Evolutionary conservation across 92 coral and sea anemone species (phyloP), one percentile per base, ranked within the genome.

Genomic region (Actinostola sp.): DNA sequence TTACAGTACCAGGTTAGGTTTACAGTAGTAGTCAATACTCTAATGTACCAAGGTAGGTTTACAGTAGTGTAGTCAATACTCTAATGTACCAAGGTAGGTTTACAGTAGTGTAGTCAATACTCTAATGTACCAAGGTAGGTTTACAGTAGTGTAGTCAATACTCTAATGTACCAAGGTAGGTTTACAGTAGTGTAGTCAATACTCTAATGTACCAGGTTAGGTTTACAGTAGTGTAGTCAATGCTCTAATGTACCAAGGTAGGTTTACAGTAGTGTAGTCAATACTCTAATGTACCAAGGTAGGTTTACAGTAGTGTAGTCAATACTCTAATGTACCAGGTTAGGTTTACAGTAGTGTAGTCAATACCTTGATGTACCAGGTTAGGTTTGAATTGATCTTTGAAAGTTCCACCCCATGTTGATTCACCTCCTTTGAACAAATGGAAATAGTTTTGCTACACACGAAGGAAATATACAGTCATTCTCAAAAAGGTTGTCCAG

Each of bases 351-450:
- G 26, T 56, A 12, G 2, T 52, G 19, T 0, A 15, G 57, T 48
- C 17, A 46, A 25, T 31, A 91, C 99, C 99, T 95, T 88, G 95
- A 61, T 95, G 99, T 2, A 86, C 72, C 7, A 95, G 57, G 72
- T 95, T 95, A 32, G 99, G 99, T 49, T 89, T 95, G 63, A 95
- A 95, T 79, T 95, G 92, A 64, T 95, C 99, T 57, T 89, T 95
- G 76, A 95, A 95, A 10, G 97, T 66, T 31, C 84, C 85, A 12
- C 92, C 96, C 99, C 99, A 95, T 12, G 95, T 93, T 1, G 99
- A 95, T 61, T 95, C 99, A 0, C 99, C 99, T 30, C 99, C 99
- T 95, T 73, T 2, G 36, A 31, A 23, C 20, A 57, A 39, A 7
- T 7, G 8, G 14, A 39, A 39, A 39, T 7, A 7, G 7, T 14